Evolutionary conservation across 2,797 vertebrate genomes (phyloP).

Genomic region (Zalophus californianus): DNA sequence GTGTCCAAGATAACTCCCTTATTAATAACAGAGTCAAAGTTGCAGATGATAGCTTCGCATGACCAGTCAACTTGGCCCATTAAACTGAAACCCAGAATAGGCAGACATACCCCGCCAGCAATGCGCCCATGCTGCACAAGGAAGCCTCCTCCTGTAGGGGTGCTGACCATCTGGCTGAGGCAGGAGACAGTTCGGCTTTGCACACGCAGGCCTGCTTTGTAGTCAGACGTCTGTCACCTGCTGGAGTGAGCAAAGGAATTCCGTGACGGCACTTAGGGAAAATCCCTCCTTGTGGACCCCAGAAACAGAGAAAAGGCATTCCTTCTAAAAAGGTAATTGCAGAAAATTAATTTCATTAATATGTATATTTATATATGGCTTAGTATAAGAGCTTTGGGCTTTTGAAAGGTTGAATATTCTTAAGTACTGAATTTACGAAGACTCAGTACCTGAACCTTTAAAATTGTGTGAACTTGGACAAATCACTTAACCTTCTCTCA

Average conservation of each 20-base stretch:
- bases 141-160: not conserved
- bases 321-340: not conserved
- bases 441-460: not conserved
- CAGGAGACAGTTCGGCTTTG: not conserved
- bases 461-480: slow-evolving; percentile 15
- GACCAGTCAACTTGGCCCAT: not conserved
- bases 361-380: not conserved
- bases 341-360: not conserved
- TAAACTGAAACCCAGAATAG: not conserved
- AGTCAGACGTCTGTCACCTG: not conserved
- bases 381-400: not conserved
- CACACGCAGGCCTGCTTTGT: not conserved
- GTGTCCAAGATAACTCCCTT: not conserved
- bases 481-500: not conserved
- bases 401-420: slow-evolving; percentile 21
- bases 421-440: not conserved
- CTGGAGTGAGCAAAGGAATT: not conserved
- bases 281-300: not conserved
- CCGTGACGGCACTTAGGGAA: not conserved
- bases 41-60: not conserved
- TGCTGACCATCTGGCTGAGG: not conserved
- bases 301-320: not conserved
- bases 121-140: not conserved
- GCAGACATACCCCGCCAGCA: not conserved
- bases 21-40: not conserved